phyloP scores from a whole-genome alignment of 2,888 invertebrate genomes.

The Brenthis ino region DNA sequence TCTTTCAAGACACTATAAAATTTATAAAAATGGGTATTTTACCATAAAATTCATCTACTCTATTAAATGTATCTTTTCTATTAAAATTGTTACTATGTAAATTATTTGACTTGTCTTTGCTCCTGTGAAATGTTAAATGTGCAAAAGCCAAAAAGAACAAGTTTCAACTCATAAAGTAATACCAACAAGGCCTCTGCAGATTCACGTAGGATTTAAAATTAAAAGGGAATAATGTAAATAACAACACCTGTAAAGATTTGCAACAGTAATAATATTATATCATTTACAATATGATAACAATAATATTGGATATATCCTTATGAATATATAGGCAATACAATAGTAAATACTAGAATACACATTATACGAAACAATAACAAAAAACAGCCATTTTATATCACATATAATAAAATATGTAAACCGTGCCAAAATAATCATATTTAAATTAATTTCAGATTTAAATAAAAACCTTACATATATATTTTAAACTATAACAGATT shows the following conservation, averaged over 20 bases:
- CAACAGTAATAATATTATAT: constrained; percentile 30
- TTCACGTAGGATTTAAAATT: background rate
- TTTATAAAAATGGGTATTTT: too few relatives aligned
- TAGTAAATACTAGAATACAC: background rate
- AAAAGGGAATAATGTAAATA: background rate
- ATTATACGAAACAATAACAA: background rate
- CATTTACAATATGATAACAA: constrained; percentile 13
- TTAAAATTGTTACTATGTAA: too few relatives aligned
- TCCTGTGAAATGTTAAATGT: too few relatives aligned
- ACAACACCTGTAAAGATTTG: constrained; percentile 17
- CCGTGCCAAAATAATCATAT: background rate
- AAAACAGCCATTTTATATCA: constrained; percentile 5
- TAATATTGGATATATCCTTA: constrained; percentile 4
- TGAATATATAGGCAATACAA: background rate
- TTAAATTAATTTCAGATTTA: too few relatives aligned
- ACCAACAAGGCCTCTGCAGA: background rate
- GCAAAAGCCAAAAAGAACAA: too few relatives aligned
- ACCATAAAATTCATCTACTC: too few relatives aligned
- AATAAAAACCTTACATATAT: too few relatives aligned
- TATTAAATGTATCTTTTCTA: too few relatives aligned
- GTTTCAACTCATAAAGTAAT: background rate
- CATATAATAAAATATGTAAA: background rate
- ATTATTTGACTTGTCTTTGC: too few relatives aligned
- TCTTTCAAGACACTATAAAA: too few relatives aligned
- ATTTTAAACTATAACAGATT: too few relatives aligned